Percentiles rank a stretch among this genome's conserved stretches.
These are phyloP conservation scores for Bergia puertoricense DNA, from an alignment of 92 coral and sea anemone genomes.

Conservation along the genomic window DNA sequence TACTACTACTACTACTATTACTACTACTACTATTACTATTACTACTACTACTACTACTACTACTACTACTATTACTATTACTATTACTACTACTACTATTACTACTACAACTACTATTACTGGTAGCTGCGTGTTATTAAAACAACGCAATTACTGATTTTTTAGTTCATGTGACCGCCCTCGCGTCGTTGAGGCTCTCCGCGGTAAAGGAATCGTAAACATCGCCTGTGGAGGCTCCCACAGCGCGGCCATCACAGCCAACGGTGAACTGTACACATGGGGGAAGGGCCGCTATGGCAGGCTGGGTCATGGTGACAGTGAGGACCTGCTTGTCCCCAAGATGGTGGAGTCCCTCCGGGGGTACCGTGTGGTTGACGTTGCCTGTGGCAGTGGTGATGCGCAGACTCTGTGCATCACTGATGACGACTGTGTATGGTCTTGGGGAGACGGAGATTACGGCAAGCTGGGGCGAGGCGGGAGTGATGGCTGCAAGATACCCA, in stretches of 20 bases:
- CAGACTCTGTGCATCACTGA: constrained; percentile 98
- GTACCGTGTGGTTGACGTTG: constrained; percentile 89
- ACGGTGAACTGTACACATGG: constrained; percentile 95
- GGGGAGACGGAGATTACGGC: constrained; percentile 99
- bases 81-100: not conserved
- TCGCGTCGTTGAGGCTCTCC: constrained; percentile 84
- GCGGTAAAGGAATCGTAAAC: constrained; percentile 84
- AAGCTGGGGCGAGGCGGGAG: constrained; percentile 99
- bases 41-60: not conserved
- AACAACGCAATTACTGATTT: not conserved
- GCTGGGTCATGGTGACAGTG: constrained; percentile 97
- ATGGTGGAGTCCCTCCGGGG: constrained; percentile 92
- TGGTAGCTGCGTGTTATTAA: no score
- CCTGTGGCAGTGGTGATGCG: constrained; percentile 99
- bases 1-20: no score
- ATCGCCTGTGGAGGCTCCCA: constrained; percentile 97
- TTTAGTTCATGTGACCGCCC: constrained; percentile 91
- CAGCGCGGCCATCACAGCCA: constrained; percentile 84
- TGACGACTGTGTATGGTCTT: constrained; percentile 96
- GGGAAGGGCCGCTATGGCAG: constrained; percentile 98
- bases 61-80: not conserved
- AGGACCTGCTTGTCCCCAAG: constrained; percentile 88
- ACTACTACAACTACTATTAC: not conserved
- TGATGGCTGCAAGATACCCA: constrained; percentile 96
- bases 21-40: not conserved